Evolutionary conservation across 1,140 invertebrate genomes (phyloP), one percentile per base, ranked within the genome.

Genomic region (Hyphantria cunea): DNA sequence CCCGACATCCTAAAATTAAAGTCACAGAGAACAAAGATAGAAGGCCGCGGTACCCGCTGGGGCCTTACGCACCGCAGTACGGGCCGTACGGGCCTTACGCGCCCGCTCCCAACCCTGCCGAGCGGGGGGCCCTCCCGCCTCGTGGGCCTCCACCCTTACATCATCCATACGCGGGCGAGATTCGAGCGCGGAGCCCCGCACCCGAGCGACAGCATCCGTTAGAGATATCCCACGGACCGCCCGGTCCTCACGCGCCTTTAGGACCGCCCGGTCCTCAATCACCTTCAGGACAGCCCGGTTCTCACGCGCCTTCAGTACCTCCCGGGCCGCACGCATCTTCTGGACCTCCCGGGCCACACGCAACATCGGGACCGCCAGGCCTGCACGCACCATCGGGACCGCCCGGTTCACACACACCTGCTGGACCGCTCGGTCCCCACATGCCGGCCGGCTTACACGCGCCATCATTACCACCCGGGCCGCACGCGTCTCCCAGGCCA

Each of bases 61-160:
- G 89, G 6, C 89, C 89, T 0, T 90, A 90, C 72, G 86, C 89
- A 14, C 86, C 90, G 4, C 89, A 91, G 51, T 91, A 89, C 56
- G 86, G 80, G 0, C 86, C 89, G 0, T 90, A 88, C 68, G 84
- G 87, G 6, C 89, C 89, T 0, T 88, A 90, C 71, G 86, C 86
- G n/a, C 70, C 84, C 8, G 82, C 85, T 32, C 84, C 85, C 56
- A 65, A 74, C 0, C 81, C 82, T 80, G n/a, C 80, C 75, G 11
- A 9, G 17, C 66, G 37, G 58, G 58, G 37, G 53, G 56, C 59
- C 62, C 65, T 69, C 10, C 49, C 51, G 10, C 56, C 61, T 25
- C 64, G 66, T 13, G 68, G 66, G 39, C 76, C 61, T 5, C 79
- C 80, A 34, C 68, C 62, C 6, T 59, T 72, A 1, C 70, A 72